Percentiles rank a stretch among this genome's conserved stretches.
Evolutionary conservation across 2,113 vertebrate genomes (phyloP).

Genomic region (Mesoclemmys tuberculata): DNA sequence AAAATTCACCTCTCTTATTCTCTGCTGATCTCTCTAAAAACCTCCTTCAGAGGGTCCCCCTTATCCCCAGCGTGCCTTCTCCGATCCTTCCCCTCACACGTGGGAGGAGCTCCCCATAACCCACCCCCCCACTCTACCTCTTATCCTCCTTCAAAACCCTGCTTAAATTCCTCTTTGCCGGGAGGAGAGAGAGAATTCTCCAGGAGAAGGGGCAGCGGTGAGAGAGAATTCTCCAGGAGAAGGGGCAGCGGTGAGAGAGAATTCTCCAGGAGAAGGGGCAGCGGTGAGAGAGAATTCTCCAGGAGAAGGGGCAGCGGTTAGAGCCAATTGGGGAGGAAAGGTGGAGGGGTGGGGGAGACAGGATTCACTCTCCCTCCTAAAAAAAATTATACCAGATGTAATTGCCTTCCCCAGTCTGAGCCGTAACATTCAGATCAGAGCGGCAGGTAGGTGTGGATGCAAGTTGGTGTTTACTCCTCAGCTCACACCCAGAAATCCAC

Average conservation of each 20-base stretch:
- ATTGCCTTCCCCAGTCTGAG: background rate
- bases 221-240: background rate
- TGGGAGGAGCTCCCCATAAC: background rate
- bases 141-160: background rate
- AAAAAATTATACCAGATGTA: background rate
- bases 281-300: background rate
- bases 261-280: background rate
- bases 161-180: background rate
- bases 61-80: background rate
- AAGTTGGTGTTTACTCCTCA: background rate
- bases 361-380: background rate
- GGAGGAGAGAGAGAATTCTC: background rate
- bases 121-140: accelerated
- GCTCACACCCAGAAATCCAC: accelerated
- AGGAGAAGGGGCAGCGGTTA: background rate
- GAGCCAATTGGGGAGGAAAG: background rate
- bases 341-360: too few relatives aligned
- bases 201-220: background rate
- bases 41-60: background rate
- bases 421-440: background rate
- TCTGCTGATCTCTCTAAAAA: background rate
- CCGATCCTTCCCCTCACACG: background rate
- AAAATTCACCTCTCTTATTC: background rate
- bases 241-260: background rate
- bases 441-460: accelerated